These are phyloP conservation scores for Hermaeophaga mercurialis DNA, from an alignment of 2,888 invertebrate genomes.

Conservation along the genomic window DNA sequence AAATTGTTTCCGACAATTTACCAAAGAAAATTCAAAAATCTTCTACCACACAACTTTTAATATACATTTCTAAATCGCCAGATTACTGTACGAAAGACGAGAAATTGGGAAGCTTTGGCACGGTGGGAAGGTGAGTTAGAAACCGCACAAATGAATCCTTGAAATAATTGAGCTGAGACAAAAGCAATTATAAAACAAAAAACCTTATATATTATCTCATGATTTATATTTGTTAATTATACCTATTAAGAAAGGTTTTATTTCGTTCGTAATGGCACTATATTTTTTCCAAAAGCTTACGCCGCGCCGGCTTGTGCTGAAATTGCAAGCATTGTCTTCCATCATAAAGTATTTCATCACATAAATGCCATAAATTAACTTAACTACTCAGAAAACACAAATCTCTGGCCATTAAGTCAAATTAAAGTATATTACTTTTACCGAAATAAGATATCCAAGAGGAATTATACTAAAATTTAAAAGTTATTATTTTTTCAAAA, in stretches of 20 bases:
- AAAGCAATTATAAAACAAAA: background rate
- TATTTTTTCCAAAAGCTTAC: constrained; percentile 7
- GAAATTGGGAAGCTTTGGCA: constrained; percentile 76
- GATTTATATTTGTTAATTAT: background rate
- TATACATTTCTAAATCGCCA: constrained; percentile 80
- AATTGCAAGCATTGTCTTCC: background rate
- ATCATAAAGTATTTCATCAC: constrained; percentile 9
- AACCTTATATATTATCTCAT: background rate
- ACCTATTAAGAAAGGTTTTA: constrained; percentile 1
- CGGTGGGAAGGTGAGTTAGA: constrained; percentile 69
- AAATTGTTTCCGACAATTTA: constrained; percentile 15
- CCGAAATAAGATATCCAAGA: too few relatives aligned
- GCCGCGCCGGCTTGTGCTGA: background rate
- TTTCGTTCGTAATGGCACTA: background rate
- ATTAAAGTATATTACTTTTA: constrained; percentile 2
- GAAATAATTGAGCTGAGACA: background rate
- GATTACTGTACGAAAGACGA: constrained; percentile 81
- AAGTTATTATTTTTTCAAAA: too few relatives aligned
- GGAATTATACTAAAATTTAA: too few relatives aligned
- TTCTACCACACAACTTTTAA: constrained; percentile 63
- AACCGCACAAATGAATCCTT: too few relatives aligned
- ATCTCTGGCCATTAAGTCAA: constrained; percentile 3
- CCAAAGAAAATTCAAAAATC: constrained; percentile 33
- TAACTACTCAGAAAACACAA: constrained; percentile 1
- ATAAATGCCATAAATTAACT: constrained; percentile 7